These are phyloP conservation scores for Potamarius usumacintae DNA, from an alignment of 2,113 vertebrate genomes.

Conservation along the genomic window DNA sequence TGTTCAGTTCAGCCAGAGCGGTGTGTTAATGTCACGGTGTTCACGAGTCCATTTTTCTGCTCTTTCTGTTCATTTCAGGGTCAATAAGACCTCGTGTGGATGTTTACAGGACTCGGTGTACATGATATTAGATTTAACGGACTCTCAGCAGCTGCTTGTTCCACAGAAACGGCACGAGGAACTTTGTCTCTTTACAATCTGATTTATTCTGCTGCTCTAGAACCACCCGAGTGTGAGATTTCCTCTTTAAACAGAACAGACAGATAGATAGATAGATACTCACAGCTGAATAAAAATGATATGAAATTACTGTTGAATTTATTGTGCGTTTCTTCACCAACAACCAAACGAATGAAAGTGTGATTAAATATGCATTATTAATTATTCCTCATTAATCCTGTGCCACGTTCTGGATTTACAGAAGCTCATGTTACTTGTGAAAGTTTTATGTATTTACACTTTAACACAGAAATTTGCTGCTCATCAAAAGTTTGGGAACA, in stretches of 20 bases:
- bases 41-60: background rate
- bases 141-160: conserved; percentile 40
- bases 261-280: too few species aligned
- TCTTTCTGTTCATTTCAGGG: conserved; percentile 45
- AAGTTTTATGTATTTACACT: background rate
- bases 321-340: background rate
- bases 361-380: background rate
- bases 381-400: background rate
- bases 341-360: background rate
- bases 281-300: conserved; percentile 68
- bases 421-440: too few species aligned
- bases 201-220: conserved; percentile 71
- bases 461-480: background rate
- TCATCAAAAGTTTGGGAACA: background rate
- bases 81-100: background rate
- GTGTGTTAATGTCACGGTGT: background rate
- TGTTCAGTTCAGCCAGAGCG: background rate
- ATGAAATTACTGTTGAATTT: conserved; percentile 46
- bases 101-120: background rate
- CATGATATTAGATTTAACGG: background rate
- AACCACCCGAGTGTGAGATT: conserved; percentile 62
- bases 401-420: background rate
- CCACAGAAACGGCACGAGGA: conserved; percentile 43
- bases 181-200: conserved; percentile 42
- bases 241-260: conserved; percentile 44